Evolutionary conservation across 2,797 vertebrate genomes (phyloP), one percentile per base, ranked within the genome.

Genomic region (Xiphorhynchus erythropygius): DNA sequence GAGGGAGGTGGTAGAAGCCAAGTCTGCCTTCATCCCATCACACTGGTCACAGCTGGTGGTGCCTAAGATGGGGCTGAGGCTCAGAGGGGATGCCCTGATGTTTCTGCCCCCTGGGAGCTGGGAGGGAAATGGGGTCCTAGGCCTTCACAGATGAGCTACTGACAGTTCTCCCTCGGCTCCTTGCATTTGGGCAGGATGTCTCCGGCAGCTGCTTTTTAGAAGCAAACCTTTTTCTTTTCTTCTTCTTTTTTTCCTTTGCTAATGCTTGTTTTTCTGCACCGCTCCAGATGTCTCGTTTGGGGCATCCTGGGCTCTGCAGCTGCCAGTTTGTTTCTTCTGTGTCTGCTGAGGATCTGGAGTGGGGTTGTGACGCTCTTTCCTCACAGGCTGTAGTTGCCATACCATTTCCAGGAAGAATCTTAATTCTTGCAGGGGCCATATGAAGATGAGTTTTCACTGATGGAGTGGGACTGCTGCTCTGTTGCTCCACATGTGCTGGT

Each of bases 1-100:
- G 27, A 67, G 33, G 13, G 30, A 63, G 60, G 27, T 19, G 18
- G 27, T 2, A 1, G 32, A 85, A 70, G 35, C 15, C 39, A n/a
- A 22, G 11, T 12, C 3, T 55, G 30, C 9, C 7, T 69, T 84
- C 41, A 37, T 42, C 28, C 22, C 25, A 13, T 19, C 4, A 0
- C 1, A 2, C 22, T 52, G 73, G 18, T 46, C 10, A 22, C 37
- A 44, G 47, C 22, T n/a, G 33, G 21, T 39, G 25, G 30, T 33
- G 25, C 3, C 1, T 71, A 59, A 71, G n/a, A 11, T 0, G 3
- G 44, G 41, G 13, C 22, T 0, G 3, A 53, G 13, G 11, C 71
- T 57, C 56, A 33, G 50, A 11, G n/a, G 30, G n/a, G 23, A 27
- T 1, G 1, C 12, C 41, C n/a, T 53, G 46, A 60, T 8, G 5